phyloP scores from a whole-genome alignment of 2,888 invertebrate species.

The Napeogenes inachia region DNA sequence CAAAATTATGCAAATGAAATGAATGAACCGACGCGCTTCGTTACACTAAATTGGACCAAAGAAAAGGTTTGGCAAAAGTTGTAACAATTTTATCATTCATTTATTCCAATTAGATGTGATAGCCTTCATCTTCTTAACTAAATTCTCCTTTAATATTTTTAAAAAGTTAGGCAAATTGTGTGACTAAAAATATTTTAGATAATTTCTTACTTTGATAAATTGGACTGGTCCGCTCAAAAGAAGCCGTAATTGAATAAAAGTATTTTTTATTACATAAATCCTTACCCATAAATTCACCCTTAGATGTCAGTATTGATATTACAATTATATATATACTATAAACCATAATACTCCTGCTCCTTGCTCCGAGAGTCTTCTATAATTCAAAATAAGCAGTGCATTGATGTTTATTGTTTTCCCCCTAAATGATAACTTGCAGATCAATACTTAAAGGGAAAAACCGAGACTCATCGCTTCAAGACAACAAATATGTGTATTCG shows the following conservation, averaged over 20 bases:
- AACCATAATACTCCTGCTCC: conserved; percentile 35
- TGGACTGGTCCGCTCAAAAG: neutral
- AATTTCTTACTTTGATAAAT: conserved; percentile 3
- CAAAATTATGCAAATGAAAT: conserved; percentile 66
- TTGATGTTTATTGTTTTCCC: conserved; percentile 56
- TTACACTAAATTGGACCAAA: conserved; percentile 61
- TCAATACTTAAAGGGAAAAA: conserved; percentile 61
- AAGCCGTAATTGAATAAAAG: neutral
- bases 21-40: conserved; percentile 67
- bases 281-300: neutral
- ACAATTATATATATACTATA: conserved; percentile 17
- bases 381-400: conserved; percentile 59
- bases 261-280: neutral
- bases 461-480: conserved; percentile 50
- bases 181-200: conserved; percentile 9
- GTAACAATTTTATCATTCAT: conserved; percentile 51
- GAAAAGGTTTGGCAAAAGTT: conserved; percentile 61
- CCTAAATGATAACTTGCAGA: conserved; percentile 54
- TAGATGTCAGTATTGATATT: conserved; percentile 3
- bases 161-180: conserved; percentile 29
- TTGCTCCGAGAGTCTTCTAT: conserved; percentile 46
- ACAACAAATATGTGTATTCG: conserved; percentile 11
- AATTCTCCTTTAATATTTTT: conserved; percentile 22
- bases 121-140: conserved; percentile 31
- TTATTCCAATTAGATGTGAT: conserved; percentile 46